Evolutionary conservation across 2,888 invertebrate species (phyloP), one percentile per base, ranked within the genome.

Genomic region (Hypena proboscidalis): DNA sequence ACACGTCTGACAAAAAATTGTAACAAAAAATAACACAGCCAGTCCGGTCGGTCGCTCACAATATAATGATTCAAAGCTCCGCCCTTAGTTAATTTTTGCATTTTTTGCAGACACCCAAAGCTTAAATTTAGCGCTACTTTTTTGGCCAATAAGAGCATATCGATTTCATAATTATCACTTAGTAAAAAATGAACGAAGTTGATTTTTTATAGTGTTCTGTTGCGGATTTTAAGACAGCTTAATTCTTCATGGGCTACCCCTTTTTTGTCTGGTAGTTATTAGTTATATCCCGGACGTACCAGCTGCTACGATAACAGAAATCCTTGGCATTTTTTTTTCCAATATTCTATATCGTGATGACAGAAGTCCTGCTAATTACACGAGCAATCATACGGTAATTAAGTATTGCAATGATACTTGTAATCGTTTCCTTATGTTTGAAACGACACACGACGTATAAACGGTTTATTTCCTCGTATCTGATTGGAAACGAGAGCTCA

Each of bases 51-150:
- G 74, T 65, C 74, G 80, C 70, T 78, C 77, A 76, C 78, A 80
- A 83, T 82, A 83, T 85, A 83, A 85, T 80, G 80, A 82, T 78
- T 74, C 74, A 61, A 80, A 80, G 80, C 84, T 75, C 78, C 82
- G 76, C 83, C 80, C 85, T 85, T 77, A 81, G 73, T 80, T 76
- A 65, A 64, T 65, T 77, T 76, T 70, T 65, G 60, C 72, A 61
- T 77, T 80, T 80, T 79, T 77, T 77, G 64, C 66, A 59, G 55
- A 51, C 45, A 52, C 52, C 61, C 58, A 57, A 70, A 56, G 64
- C 47, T 66, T 71, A 69, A 66, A 66, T 69, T 60, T 67, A 60
- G 59, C 67, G 70, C 54, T 39, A 62, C 51, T 67, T 68, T 66
- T 67, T 66, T 49, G 45, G 42, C 41, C 49, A 57, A 59, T 58